Conservation (phyloP, 2,888 invertebrate genomes). For the Drosophila niveifrons region DNA sequence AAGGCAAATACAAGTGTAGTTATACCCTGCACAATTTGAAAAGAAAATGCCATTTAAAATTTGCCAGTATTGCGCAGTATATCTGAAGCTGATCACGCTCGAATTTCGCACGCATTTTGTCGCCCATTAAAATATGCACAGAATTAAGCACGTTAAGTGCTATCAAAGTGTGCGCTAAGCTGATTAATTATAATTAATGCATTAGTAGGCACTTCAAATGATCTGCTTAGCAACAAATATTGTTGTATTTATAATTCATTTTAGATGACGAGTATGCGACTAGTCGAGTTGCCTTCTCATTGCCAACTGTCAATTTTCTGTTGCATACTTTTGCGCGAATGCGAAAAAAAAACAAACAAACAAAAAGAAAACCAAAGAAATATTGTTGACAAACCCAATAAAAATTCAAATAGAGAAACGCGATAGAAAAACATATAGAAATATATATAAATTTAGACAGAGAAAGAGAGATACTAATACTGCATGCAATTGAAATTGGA, state of each 20-base stretch:
- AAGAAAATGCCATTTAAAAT: no score
- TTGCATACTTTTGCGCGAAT: conserved; percentile 33
- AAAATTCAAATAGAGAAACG: conserved; percentile 15
- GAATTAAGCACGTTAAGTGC: neutral
- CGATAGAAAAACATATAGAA: neutral
- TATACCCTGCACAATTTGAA: no score
- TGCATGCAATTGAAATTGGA: conserved; percentile 1
- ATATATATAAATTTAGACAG: no score
- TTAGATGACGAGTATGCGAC: neutral
- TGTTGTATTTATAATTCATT: neutral
- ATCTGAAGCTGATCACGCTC: neutral
- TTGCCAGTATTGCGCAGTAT: neutral
- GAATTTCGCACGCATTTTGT: neutral
- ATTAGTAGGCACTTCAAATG: neutral
- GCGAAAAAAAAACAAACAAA: neutral
- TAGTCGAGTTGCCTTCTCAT: neutral
- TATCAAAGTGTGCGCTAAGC: neutral
- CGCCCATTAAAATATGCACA: neutral
- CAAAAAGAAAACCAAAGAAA: conserved; percentile 4
- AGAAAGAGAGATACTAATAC: no score
- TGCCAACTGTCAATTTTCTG: conserved; percentile 9
- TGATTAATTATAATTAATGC: conserved; percentile 1
- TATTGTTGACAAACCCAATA: conserved; percentile 2
- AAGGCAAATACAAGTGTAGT: neutral
- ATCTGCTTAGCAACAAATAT: conserved; percentile 2